Evolutionary conservation across 2,888 invertebrate genomes (phyloP).

Genomic region (Andrena chrysosceles): DNA sequence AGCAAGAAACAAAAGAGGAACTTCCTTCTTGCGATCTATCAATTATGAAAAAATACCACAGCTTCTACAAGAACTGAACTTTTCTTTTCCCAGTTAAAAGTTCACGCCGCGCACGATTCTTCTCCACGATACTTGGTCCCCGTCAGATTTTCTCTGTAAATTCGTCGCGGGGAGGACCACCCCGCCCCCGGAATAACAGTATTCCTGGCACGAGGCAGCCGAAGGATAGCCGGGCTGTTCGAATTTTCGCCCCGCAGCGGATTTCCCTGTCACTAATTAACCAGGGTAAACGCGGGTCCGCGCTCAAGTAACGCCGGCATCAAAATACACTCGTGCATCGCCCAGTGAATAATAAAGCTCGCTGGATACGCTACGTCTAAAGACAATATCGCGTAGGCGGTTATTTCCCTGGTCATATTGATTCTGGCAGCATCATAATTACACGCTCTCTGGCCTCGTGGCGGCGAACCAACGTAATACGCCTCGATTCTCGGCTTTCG

Average conservation of each 20-base stretch:
- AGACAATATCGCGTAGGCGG: slow-evolving; percentile 20
- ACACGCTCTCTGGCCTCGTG: neutral
- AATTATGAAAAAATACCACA: too few relatives aligned
- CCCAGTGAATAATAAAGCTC: slow-evolving; percentile 19
- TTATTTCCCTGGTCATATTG: slow-evolving; percentile 29
- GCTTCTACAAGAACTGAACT: too few relatives aligned
- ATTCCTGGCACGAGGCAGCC: neutral
- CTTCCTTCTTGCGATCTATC: too few relatives aligned
- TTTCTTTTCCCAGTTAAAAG: too few relatives aligned
- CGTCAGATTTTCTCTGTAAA: too few relatives aligned
- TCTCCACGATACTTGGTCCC: too few relatives aligned
- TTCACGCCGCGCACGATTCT: too few relatives aligned
- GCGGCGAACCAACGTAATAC: neutral
- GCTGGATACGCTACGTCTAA: neutral
- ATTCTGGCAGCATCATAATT: slow-evolving; percentile 40
- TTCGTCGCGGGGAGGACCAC: too few relatives aligned
- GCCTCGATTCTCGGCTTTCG: slow-evolving; percentile 28
- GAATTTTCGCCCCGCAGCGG: slow-evolving; percentile 1
- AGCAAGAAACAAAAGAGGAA: too few relatives aligned
- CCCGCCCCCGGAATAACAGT: neutral
- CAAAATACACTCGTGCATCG: neutral
- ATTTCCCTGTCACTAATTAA: slow-evolving; percentile 13
- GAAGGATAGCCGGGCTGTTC: neutral
- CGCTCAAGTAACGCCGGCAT: slow-evolving; percentile 9
- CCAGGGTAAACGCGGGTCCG: neutral